phyloP scores from a whole-genome alignment of 2,888 invertebrate genomes.

The Antheraea assamensis region DNA sequence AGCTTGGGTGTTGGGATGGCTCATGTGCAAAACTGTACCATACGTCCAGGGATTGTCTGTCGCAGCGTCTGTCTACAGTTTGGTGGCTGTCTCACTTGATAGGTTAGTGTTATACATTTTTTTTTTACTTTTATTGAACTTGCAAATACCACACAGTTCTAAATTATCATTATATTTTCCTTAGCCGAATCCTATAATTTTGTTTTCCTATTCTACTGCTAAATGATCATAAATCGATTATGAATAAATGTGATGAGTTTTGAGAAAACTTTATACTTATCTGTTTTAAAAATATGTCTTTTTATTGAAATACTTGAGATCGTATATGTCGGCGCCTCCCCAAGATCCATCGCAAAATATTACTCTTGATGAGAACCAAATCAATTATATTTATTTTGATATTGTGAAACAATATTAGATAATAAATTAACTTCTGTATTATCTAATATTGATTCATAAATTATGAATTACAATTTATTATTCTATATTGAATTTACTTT shows the following conservation, averaged over 20 bases:
- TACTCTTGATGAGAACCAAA: no score
- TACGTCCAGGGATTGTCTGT: conserved; percentile 98
- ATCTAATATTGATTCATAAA: no score
- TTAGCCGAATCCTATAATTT: background rate
- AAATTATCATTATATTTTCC: no score
- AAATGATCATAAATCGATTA: background rate
- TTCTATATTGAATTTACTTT: no score
- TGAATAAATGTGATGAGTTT: background rate
- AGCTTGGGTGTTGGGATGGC: conserved; percentile 97
- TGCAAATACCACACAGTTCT: no score
- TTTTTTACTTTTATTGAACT: background rate
- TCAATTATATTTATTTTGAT: no score
- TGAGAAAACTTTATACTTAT: background rate
- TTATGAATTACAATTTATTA: no score
- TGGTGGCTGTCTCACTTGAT: conserved; percentile 97
- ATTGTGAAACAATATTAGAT: no score
- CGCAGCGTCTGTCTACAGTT: conserved; percentile 96
- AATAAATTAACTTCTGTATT: no score
- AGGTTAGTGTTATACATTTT: conserved; percentile 82
- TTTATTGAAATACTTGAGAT: background rate
- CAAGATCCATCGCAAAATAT: no score
- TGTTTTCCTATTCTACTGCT: background rate
- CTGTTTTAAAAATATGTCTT: background rate
- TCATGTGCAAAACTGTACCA: conserved; percentile 97
- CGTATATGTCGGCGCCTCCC: no score